A percentile compares a stretch with the other conserved stretches of the same genome.
Conservation (phyloP, 2,888 invertebrate genomes). For the Agrotis ipsilon region DNA sequence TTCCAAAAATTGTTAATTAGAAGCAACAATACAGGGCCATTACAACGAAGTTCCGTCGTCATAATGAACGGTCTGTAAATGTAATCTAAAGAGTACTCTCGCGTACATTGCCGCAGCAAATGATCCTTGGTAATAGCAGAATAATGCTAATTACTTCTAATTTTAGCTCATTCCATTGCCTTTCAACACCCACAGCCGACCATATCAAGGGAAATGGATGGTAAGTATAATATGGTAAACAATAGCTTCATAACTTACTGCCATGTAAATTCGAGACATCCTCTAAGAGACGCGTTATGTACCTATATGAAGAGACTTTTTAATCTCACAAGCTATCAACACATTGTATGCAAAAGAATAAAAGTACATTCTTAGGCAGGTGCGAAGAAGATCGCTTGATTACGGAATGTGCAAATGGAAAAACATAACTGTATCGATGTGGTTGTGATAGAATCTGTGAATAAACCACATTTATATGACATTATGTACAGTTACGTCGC, state of each 20-base stretch:
- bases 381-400: slow-evolving; percentile 52
- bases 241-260: slow-evolving; percentile 46
- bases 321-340: slow-evolving; percentile 46
- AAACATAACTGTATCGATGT: slow-evolving; percentile 70
- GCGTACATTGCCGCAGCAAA: slow-evolving; percentile 16
- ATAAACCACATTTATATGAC: slow-evolving; percentile 75
- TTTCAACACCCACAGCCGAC: slow-evolving; percentile 8
- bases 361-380: slow-evolving; percentile 35
- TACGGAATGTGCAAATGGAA: slow-evolving; percentile 56
- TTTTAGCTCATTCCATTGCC: slow-evolving; percentile 23
- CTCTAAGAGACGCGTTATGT: background rate
- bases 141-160: slow-evolving; percentile 42
- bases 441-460: slow-evolving; percentile 72
- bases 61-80: slow-evolving; percentile 9
- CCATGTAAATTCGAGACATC: slow-evolving; percentile 4
- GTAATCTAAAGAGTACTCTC: slow-evolving; percentile 14
- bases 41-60: slow-evolving; percentile 1
- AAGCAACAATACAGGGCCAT: background rate
- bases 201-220: slow-evolving; percentile 6
- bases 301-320: slow-evolving; percentile 15
- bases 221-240: slow-evolving; percentile 21
- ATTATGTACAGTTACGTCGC: slow-evolving; percentile 75
- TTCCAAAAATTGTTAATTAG: slow-evolving; percentile 33
- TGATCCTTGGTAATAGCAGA: slow-evolving; percentile 21
- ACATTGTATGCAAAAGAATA: slow-evolving; percentile 45